Conservation (phyloP, 2,797 vertebrate genomes). For the Oreochromis grahami region DNA sequence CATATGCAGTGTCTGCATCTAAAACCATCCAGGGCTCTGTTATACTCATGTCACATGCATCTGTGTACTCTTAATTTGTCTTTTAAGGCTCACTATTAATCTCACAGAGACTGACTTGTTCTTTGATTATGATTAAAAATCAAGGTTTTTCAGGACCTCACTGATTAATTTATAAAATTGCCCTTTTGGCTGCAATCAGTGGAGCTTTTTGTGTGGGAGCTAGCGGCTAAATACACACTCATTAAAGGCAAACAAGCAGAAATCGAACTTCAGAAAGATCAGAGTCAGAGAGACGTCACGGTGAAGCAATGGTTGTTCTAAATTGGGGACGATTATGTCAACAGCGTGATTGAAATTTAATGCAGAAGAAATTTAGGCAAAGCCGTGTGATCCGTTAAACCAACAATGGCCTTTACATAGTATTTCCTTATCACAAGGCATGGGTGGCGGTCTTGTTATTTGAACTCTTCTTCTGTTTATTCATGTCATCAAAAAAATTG, state of each 20-base stretch:
- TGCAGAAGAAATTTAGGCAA: background rate
- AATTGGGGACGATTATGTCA: background rate
- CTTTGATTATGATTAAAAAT: background rate
- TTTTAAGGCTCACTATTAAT: background rate
- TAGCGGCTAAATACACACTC: background rate
- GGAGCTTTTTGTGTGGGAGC: background rate
- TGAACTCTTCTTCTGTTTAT: background rate
- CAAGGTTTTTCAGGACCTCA: background rate
- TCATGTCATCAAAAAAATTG: background rate
- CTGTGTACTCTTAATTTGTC: background rate
- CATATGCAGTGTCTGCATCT: background rate
- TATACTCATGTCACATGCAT: background rate
- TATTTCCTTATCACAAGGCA: background rate
- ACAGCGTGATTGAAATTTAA: background rate
- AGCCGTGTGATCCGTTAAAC: background rate
- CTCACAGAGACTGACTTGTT: background rate
- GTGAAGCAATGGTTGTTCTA: background rate
- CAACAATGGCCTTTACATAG: background rate
- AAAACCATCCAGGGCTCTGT: background rate
- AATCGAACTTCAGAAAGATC: background rate
- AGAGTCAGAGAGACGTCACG: background rate
- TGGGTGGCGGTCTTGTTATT: background rate
- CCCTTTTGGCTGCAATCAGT: constrained; percentile 2
- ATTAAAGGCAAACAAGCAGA: background rate
- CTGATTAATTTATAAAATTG: background rate